Base-by-base conservation (phyloP, 2,888 invertebrate genomes). In the Meiosimyza platycephala region DNA sequence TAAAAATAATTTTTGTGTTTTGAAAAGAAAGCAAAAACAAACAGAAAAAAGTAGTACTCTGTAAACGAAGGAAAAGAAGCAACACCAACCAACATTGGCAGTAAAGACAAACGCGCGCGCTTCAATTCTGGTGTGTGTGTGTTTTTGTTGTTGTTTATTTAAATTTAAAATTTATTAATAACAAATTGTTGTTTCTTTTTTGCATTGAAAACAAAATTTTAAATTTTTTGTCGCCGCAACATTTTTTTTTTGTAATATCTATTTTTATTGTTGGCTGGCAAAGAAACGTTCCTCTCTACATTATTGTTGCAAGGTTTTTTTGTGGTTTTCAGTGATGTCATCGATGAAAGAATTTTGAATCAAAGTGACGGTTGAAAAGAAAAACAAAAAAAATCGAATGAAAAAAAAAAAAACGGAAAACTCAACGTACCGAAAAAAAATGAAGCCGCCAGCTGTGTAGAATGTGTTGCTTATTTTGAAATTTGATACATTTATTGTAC, bases 51-150 rank as follows among this genome's bases (percentile, higher is more conserved):
- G 50, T 50, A 40, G 50, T 50, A 13, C 59, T 28, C 28, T 28
- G 22, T 12, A 60, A 7, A 12, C 15, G 28, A 64, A 64, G 64
- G 40, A 40, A 16, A 48, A n/a, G 47, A 63, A 40, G 9, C 6
- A 40, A 40, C 40, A 40, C 9, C 40, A 40, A 9, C 40, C 40
- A 40, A 40, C 9, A 40, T 40, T 40, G 40, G 6, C 40, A 40
- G 40, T 40, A 64, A 71, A 71, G 55, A 33, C 55, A 40, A 40
- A 65, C 70, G 72, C 72, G 74, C 72, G 70, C 71, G 72, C 66
- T 71, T 71, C 22, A 40, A 40, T 74, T 67, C 55, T 63, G 65
- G 72, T 70, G 70, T 74, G 74, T 67, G 57, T 70, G 54, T 74
- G 70, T 74, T 71, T 63, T 15, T 55, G 6, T 69, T 51, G 15